Base-by-base conservation (phyloP, 2,113 vertebrate species). In the Heterotis niloticus region DNA sequence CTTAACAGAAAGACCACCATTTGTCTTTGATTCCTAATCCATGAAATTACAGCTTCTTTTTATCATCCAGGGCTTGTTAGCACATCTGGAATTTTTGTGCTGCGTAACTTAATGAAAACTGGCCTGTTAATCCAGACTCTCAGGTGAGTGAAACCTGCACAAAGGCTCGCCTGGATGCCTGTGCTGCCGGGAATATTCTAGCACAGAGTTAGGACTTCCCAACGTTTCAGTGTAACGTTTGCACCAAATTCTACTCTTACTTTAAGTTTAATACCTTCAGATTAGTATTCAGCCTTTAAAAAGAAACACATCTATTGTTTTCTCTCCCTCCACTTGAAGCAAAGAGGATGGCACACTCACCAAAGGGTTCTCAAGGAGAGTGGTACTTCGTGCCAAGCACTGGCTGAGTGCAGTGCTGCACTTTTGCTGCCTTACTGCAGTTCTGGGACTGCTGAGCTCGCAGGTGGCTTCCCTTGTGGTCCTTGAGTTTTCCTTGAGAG, bases 401-500 rank as follows among this genome's bases (percentile, higher is more conserved):
- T 95, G 75, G 89, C 91, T 82, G 91, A 91, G 75, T 79, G 0
- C 0, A 75, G 1, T 20, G 5, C 34, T 94, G 79, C 93, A 95
- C 0, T 87, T 94, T 79, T 84, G 81, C 54, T 84, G 87, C 60
- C 87, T 96, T 86, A 89, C 88, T 0, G 79, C 64, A 0, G 16
- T 93, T 51, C 88, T 95, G 84, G 91, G 90, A 0, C 1, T 91
- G 76, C 88, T 96, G 78, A 93, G 94, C 28, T 69, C 85, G 0
- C 92, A 94, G 0, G 95, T 95, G 77, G 93, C 93, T 0, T 92
- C 95, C 0, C 90, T 98, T 52, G 90, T 97, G 79, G 93, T 93
- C 20, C 91, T 98, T 66, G 95, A 97, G 87, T 97, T 98, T 89
- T 95, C 91, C 70, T 93, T 98, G 78, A 85, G 95, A 0, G 93